Conservation (phyloP, 2,888 invertebrate species). For the Epistrophe eligans region DNA sequence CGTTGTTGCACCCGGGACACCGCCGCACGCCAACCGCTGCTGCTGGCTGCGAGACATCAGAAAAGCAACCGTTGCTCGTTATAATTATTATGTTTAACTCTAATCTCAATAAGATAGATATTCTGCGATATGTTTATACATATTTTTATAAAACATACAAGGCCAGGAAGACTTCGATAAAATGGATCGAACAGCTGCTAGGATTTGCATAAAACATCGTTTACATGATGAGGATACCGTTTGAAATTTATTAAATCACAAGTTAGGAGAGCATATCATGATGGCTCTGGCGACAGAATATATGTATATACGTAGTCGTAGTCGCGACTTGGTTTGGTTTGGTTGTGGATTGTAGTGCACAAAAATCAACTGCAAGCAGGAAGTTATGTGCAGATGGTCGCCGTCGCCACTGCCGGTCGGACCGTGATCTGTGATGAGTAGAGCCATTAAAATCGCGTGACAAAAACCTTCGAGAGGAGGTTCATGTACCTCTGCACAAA, state of each 20-base stretch:
- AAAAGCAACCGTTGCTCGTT: constrained; percentile 39
- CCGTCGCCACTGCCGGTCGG: too few relatives aligned
- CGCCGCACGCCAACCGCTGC: neutral
- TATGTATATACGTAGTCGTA: too few relatives aligned
- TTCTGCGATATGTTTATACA: constrained; percentile 12
- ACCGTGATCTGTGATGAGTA: constrained; percentile 17
- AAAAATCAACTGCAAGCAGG: constrained; percentile 24
- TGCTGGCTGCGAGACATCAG: neutral
- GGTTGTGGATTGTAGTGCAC: neutral
- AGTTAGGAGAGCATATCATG: constrained; percentile 44
- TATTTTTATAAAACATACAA: neutral
- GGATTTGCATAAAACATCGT: constrained; percentile 68
- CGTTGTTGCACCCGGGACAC: constrained; percentile 17
- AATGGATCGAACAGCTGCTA: constrained; percentile 54
- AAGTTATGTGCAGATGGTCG: constrained; percentile 55
- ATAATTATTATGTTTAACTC: constrained; percentile 52
- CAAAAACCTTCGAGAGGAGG: constrained; percentile 35
- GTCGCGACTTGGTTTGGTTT: neutral
- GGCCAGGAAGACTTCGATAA: constrained; percentile 26
- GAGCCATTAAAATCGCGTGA: constrained; percentile 61
- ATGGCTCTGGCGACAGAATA: constrained; percentile 34
- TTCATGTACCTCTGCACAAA: constrained; percentile 37
- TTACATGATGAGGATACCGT: constrained; percentile 57
- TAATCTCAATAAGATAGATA: constrained; percentile 21
- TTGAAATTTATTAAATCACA: constrained; percentile 45